Percentiles rank a stretch among this genome's conserved stretches.
Conservation (phyloP, 1,140 invertebrate genomes). For the Neuroterus valhalla region DNA sequence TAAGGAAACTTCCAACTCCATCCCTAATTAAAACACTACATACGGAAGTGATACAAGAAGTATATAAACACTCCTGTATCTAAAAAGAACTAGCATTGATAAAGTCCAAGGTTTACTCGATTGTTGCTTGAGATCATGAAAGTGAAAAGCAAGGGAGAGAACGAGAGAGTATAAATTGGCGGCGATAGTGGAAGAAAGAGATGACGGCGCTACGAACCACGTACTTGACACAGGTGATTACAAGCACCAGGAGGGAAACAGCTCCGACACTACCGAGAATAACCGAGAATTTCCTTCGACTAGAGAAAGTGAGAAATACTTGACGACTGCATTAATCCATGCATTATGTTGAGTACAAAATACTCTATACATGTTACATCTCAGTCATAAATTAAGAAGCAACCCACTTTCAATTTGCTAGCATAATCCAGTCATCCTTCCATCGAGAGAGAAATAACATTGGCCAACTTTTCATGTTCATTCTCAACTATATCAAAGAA, state of each 20-base stretch:
- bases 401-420: no score
- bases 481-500: no score
- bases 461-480: no score
- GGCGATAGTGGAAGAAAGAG: constrained; percentile 7
- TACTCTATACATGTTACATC: not conserved
- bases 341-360: constrained; percentile 43
- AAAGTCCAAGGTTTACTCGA: not conserved
- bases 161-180: not conserved
- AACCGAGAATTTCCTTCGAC: constrained; percentile 54
- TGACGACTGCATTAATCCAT: constrained; percentile 37
- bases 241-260: constrained; percentile 54
- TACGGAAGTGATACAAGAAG: no score
- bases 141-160: not conserved
- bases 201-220: constrained; percentile 35
- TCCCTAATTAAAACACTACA: no score
- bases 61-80: not conserved
- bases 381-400: no score
- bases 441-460: no score
- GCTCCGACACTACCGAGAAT: constrained; percentile 53
- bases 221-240: constrained; percentile 58
- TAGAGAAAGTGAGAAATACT: constrained; percentile 52
- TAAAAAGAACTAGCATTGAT: not conserved
- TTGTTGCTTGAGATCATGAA: not conserved
- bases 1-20: no score
- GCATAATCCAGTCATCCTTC: no score